Conservation (phyloP, 2,113 vertebrate species). For the Cynocephalus volans region DNA sequence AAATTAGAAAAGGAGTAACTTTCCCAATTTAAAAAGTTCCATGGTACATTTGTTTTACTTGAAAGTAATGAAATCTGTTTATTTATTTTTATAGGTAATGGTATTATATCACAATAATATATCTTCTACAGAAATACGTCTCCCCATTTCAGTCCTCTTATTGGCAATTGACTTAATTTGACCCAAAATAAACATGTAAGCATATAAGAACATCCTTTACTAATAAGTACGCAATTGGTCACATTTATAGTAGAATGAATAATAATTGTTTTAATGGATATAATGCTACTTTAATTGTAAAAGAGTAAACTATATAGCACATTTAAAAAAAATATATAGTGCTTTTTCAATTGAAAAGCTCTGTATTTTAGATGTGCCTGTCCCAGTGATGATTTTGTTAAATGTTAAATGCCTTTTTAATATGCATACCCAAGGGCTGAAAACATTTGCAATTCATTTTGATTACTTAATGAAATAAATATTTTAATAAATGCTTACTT, state of each 20-base stretch:
- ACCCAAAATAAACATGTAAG: background rate
- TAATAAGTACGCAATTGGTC: background rate
- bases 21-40: background rate
- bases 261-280: slow-evolving; percentile 34
- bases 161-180: background rate
- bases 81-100: background rate
- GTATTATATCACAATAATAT: background rate
- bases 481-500: background rate
- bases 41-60: slow-evolving; percentile 34
- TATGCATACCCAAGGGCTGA: background rate
- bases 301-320: background rate
- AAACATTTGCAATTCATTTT: slow-evolving; percentile 1
- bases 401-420: slow-evolving; percentile 36
- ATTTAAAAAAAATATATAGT: background rate
- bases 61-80: background rate
- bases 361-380: background rate
- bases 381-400: background rate
- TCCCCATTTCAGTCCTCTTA: background rate
- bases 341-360: background rate
- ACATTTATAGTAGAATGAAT: background rate
- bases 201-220: background rate
- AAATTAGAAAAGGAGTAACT: background rate
- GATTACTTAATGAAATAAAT: background rate
- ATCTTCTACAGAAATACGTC: background rate
- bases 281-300: background rate